These are phyloP conservation scores for Sepiola atlantica DNA, from an alignment of 2,888 invertebrate species.

Conservation along the genomic window DNA sequence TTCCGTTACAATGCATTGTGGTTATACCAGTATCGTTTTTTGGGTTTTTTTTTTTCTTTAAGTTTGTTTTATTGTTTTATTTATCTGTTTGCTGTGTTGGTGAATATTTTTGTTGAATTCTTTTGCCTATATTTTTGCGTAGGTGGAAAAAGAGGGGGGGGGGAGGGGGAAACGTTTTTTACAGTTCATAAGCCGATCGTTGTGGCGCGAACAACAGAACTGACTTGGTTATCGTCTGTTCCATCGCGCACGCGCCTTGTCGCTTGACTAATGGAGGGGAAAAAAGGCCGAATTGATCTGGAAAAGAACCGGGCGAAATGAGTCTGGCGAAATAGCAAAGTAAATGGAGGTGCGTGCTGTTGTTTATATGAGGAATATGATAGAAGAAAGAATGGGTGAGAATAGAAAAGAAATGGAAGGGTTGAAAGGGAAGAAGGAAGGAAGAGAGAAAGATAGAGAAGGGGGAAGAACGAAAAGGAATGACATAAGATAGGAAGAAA, in stretches of 20 bases:
- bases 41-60: background rate
- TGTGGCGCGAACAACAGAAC: constrained; percentile 32
- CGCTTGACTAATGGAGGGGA: constrained; percentile 14
- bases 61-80: background rate
- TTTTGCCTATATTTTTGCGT: constrained; percentile 9
- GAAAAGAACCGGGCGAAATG: constrained; percentile 19
- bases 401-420: background rate
- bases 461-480: no score
- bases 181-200: constrained; percentile 13
- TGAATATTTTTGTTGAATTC: constrained; percentile 32
- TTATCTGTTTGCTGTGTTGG: constrained; percentile 4
- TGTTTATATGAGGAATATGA: background rate
- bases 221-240: constrained; percentile 32
- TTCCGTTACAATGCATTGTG: background rate
- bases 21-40: background rate
- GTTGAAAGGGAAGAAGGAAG: background rate
- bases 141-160: background rate
- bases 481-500: no score
- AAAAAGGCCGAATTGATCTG: constrained; percentile 9
- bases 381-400: background rate
- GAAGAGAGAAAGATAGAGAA: no score
- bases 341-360: constrained; percentile 32
- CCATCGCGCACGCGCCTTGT: background rate
- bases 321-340: background rate
- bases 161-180: background rate